phyloP scores from a whole-genome alignment of 2,113 vertebrate genomes.

The Onychorhynchus coronatus region DNA sequence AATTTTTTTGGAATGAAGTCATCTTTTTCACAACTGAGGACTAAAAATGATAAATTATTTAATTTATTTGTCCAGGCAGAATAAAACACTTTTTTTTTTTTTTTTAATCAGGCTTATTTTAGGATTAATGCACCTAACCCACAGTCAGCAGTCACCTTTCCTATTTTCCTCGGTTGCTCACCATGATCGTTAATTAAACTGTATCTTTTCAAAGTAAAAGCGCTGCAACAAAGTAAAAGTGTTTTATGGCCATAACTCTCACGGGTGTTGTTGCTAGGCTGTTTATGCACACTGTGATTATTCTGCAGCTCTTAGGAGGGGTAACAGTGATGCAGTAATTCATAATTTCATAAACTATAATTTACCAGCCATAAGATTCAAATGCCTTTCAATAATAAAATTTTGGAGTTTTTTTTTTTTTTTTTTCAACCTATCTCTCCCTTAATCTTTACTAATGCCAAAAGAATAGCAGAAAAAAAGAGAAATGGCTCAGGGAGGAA shows the following conservation, averaged over 20 bases:
- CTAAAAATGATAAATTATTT: slow-evolving; percentile 16
- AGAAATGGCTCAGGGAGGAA: not conserved
- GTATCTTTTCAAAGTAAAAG: not conserved
- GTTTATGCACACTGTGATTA: not conserved
- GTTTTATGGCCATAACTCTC: not conserved
- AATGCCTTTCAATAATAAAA: not conserved
- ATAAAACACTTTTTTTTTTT: not conserved
- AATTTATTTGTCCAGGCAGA: not conserved
- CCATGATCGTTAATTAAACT: not conserved
- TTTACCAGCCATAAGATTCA: not conserved
- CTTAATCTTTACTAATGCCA: not conserved
- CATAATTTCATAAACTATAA: not conserved
- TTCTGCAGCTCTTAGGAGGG: not conserved
- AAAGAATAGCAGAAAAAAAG: not conserved
- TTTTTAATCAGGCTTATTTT: not conserved
- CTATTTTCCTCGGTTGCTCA: not conserved
- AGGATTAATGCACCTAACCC: not conserved
- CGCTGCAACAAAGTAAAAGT: not conserved
- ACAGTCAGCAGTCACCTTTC: not conserved
- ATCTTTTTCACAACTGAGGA: not conserved
- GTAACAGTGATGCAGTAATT: not conserved
- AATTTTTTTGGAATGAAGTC: not conserved
- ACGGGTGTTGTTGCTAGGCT: not conserved
- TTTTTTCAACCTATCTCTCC: not conserved
- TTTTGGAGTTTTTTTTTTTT: not conserved